Percentiles rank a stretch among this genome's conserved stretches.
phyloP scores from a whole-genome alignment of 2,797 vertebrate genomes.

The Xiphophorus birchmanni region DNA sequence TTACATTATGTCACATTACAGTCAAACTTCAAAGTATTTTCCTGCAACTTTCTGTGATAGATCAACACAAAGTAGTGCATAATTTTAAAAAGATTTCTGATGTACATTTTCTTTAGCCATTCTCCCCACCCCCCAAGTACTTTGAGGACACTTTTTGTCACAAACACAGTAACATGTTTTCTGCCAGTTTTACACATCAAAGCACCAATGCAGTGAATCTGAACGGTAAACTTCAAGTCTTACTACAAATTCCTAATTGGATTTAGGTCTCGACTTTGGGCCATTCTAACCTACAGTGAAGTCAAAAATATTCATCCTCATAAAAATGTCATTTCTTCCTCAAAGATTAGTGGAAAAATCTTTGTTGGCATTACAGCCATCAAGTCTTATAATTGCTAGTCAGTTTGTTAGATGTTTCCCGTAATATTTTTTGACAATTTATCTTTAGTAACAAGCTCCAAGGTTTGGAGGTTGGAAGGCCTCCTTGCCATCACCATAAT shows the following conservation, averaged over 20 bases:
- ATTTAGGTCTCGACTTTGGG: neutral
- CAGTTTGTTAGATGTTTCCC: neutral
- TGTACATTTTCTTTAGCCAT: neutral
- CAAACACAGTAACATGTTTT: neutral
- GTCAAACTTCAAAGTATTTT: neutral
- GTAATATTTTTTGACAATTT: neutral
- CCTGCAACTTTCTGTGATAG: neutral
- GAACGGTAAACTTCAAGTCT: neutral
- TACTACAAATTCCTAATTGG: neutral
- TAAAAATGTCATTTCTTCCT: neutral
- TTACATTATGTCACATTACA: neutral
- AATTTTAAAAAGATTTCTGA: neutral
- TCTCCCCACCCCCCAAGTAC: no score
- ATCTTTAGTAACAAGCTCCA: neutral
- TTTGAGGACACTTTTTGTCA: neutral
- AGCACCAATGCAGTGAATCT: neutral
- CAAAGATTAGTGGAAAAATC: neutral
- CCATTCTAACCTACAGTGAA: neutral
- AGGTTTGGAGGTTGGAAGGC: neutral
- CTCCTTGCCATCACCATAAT: neutral
- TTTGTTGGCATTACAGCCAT: no score
- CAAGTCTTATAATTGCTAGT: no score
- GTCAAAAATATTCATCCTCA: neutral
- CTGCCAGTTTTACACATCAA: neutral
- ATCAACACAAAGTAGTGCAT: neutral